Base-by-base conservation (phyloP, 2,888 invertebrate genomes). In the Cenopis cana region DNA sequence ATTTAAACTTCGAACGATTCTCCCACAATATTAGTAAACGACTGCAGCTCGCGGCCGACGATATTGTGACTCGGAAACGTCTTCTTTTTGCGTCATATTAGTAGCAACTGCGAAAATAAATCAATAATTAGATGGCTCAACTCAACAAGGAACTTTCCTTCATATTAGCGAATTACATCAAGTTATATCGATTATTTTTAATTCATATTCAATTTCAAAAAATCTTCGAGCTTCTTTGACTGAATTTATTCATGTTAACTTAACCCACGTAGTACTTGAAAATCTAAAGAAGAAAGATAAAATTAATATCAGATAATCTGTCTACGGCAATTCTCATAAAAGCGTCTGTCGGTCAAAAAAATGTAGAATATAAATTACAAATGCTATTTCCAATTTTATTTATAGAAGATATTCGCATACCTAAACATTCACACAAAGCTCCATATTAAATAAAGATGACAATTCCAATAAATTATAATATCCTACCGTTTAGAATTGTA, bases 401-500 rank as follows among this genome's bases (percentile, higher is more conserved):
- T 6, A 12, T 12, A 14, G 6, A 24, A 29, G 24, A 29, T 29
- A 14, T n/a, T 14, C 24, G n/a, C n/a, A n/a, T n/a, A 29, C 29
- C 55, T 9, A 55, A 56, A 36, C 11, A 33, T 64, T 50, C 38
- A 10, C 20, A 64, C 36, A 54, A 38, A 54, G 24, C 24, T 8
- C 0, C 14, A 18, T 24, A 65, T 55, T 36, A 49, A 57, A 57
- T 70, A 49, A 62, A n/a, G 46, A 14, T 18, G 9, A 36, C 33
- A 54, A 59, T 59, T 9, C 65, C 80, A 73, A 83, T 83, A 84
- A 85, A 85, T 85, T 80, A 81, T 78, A 77, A 77, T 80, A 81
- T 80, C 76, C 79, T 83, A 84, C 81, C 78, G 82, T 80, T 81
- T 76, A 85, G 85, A 86, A 84, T 85, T 83, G 85, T 70, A 70